Evolutionary conservation across 64 coral and sea anemone species (phyloP).

Genomic region (Actinia tenebrosa): DNA sequence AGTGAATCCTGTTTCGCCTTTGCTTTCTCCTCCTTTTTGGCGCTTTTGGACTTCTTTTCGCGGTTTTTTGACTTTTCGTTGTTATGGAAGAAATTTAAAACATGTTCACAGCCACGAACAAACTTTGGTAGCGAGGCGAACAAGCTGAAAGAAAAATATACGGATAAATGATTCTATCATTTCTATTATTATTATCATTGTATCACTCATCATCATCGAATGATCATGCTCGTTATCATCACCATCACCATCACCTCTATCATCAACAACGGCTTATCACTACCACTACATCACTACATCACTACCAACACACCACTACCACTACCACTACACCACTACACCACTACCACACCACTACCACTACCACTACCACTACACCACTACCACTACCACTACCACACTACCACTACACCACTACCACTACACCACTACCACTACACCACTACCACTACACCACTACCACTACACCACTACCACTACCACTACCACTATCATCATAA

Average conservation of each 20-base stretch:
- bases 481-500: no score
- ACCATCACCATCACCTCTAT: background rate
- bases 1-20: slow-evolving; percentile 42
- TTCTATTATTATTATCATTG: background rate
- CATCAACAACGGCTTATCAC: background rate
- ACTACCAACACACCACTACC: no score
- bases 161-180: background rate
- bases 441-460: no score
- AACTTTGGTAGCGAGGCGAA: slow-evolving; percentile 73
- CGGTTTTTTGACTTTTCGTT: slow-evolving; percentile 38
- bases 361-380: no score
- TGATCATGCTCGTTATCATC: background rate
- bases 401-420: no score
- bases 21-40: slow-evolving; percentile 36
- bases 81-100: slow-evolving; percentile 71
- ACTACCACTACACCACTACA: background rate
- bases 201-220: background rate
- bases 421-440: no score
- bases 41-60: slow-evolving; percentile 39
- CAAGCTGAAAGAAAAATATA: slow-evolving; percentile 34
- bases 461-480: no score
- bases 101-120: slow-evolving; percentile 89
- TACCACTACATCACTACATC: no score
- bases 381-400: no score
- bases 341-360: no score